Percentiles rank a stretch among this genome's conserved stretches.
These are phyloP conservation scores for Cryptotis parvus DNA, from an alignment of 2,113 vertebrate species.

Conservation along the genomic window DNA sequence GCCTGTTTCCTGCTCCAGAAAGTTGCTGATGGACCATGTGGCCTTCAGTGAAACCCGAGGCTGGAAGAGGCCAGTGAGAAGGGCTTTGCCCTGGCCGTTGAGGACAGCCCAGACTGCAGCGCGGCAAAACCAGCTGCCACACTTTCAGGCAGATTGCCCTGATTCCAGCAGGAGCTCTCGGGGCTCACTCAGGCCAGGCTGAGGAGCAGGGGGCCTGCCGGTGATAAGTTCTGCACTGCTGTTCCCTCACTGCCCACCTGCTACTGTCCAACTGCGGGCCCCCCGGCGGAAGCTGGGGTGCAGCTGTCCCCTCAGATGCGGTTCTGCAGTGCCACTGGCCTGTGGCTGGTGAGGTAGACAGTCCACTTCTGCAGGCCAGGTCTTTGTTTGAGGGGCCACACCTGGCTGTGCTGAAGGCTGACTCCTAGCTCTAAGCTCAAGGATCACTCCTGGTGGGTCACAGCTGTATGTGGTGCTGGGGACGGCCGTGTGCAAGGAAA, in stretches of 20 bases:
- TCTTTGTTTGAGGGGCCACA: background rate
- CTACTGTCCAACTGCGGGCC: fast-evolving
- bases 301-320: background rate
- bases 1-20: background rate
- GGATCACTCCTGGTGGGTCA: too few relatives aligned
- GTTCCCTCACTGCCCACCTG: background rate
- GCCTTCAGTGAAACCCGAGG: background rate
- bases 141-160: background rate
- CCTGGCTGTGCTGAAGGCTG: too few relatives aligned
- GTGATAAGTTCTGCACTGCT: background rate
- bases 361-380: background rate
- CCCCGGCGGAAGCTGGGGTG: background rate
- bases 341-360: background rate
- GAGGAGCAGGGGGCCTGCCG: background rate
- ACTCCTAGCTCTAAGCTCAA: too few relatives aligned
- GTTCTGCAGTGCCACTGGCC: background rate
- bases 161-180: background rate
- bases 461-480: too few relatives aligned
- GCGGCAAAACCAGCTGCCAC: background rate
- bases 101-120: background rate
- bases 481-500: too few relatives aligned
- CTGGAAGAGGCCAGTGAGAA: background rate
- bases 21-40: background rate
- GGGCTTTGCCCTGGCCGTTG: background rate
- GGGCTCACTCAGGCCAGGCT: background rate